Conservation (phyloP, 2,888 invertebrate species). For the Eledona agricola region DNA sequence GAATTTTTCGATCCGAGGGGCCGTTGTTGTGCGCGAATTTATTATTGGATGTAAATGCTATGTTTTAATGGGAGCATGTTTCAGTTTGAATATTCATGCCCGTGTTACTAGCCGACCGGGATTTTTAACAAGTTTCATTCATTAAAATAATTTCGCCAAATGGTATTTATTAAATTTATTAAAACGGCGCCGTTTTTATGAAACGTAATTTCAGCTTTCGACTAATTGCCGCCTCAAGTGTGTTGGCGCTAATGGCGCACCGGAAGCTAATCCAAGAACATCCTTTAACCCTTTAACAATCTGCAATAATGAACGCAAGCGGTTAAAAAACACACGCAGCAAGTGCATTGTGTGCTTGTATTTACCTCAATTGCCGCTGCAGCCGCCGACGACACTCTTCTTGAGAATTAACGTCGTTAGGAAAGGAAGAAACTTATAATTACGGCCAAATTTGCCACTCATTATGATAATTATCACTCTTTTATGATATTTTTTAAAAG, state of each 20-base stretch:
- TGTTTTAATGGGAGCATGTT: slow-evolving; percentile 22
- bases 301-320: slow-evolving; percentile 30
- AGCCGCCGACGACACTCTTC: slow-evolving; percentile 6
- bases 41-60: slow-evolving; percentile 25
- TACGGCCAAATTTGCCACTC: slow-evolving; percentile 12
- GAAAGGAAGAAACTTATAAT: slow-evolving; percentile 19
- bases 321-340: slow-evolving; percentile 20
- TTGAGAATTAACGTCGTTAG: slow-evolving; percentile 19
- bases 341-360: slow-evolving; percentile 37
- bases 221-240: slow-evolving; percentile 46
- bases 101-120: slow-evolving; percentile 13
- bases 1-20: slow-evolving; percentile 13
- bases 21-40: slow-evolving; percentile 24
- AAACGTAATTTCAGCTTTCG: slow-evolving; percentile 27
- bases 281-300: slow-evolving; percentile 33
- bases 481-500: no score
- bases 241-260: slow-evolving; percentile 44
- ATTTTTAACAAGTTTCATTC: slow-evolving; percentile 23
- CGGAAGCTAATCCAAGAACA: slow-evolving; percentile 41
- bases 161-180: slow-evolving; percentile 14
- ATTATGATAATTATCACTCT: slow-evolving; percentile 8
- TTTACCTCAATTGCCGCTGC: no score
- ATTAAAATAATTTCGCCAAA: slow-evolving; percentile 22
- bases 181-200: slow-evolving; percentile 1
- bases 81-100: slow-evolving; percentile 19